Evolutionary conservation across 2,113 vertebrate species (phyloP).

Genomic region (Oriolus oriolus): DNA sequence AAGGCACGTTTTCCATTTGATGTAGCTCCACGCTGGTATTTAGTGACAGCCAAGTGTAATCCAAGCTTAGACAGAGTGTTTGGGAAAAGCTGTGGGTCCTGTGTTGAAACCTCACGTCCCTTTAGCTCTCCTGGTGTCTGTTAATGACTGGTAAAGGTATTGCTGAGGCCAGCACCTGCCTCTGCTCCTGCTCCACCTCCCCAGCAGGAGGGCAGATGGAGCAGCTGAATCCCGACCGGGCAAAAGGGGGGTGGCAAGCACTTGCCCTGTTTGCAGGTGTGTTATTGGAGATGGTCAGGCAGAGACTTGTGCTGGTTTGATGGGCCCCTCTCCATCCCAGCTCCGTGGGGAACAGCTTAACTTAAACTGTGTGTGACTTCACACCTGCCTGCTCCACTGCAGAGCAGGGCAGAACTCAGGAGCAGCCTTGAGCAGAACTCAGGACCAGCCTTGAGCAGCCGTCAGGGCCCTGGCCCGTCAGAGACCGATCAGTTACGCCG

Average conservation of each 20-base stretch:
- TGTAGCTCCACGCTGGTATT: neutral
- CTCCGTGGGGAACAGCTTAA: neutral
- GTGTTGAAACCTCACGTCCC: neutral
- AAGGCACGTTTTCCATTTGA: neutral
- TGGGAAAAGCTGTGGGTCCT: neutral
- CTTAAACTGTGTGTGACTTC: neutral
- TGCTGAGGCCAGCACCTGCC: neutral
- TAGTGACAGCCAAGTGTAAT: neutral
- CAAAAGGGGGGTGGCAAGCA: accelerated
- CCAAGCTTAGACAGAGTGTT: neutral
- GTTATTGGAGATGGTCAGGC: accelerated
- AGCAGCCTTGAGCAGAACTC: neutral
- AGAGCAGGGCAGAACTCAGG: neutral
- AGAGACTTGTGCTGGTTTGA: neutral
- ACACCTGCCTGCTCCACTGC: neutral
- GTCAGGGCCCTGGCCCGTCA: neutral
- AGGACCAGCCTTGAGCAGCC: neutral
- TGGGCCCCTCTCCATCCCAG: neutral
- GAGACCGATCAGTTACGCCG: neutral
- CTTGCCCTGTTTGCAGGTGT: neutral
- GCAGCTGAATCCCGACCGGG: neutral
- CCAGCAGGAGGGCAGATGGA: neutral
- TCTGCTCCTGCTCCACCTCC: neutral
- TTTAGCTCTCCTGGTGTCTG: neutral
- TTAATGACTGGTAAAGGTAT: neutral